These are phyloP conservation scores for Yponomeuta evonymella DNA, from an alignment of 2,888 invertebrate genomes.

Conservation along the genomic window DNA sequence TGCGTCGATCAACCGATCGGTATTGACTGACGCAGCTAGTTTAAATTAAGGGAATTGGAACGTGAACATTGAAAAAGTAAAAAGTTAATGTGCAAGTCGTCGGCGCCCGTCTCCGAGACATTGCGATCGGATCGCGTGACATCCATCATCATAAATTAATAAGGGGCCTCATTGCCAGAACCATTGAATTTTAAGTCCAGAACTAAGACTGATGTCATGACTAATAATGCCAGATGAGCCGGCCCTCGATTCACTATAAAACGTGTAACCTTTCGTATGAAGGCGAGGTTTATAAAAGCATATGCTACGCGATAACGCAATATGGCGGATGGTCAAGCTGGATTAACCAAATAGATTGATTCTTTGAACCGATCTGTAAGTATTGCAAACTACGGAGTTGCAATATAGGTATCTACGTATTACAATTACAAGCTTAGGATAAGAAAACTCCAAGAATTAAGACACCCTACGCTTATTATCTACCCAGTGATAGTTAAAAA, in stretches of 20 bases:
- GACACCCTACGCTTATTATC: too few relatives aligned
- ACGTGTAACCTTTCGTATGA: neutral
- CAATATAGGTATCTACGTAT: neutral
- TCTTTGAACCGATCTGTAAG: neutral
- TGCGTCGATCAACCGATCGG: constrained; percentile 32
- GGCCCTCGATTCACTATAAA: neutral
- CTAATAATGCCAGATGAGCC: neutral
- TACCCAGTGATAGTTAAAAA: too few relatives aligned
- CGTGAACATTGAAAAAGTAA: constrained; percentile 16
- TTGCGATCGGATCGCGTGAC: neutral
- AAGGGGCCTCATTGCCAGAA: neutral
- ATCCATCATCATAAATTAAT: constrained; percentile 2
- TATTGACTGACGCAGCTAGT: constrained; percentile 10
- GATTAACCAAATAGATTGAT: neutral
- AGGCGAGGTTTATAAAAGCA: neutral
- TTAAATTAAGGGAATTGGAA: constrained; percentile 26
- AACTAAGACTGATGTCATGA: neutral
- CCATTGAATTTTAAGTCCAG: neutral
- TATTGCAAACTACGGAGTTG: neutral
- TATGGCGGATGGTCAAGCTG: neutral
- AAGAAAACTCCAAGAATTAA: too few relatives aligned
- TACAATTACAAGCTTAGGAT: neutral
- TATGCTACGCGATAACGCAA: neutral
- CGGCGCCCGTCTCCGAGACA: neutral
- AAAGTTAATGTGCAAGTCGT: neutral